Evolutionary conservation across 64 coral and sea anemone genomes (phyloP), one percentile per base, ranked within the genome.

Genomic region (Porites australiensis): DNA sequence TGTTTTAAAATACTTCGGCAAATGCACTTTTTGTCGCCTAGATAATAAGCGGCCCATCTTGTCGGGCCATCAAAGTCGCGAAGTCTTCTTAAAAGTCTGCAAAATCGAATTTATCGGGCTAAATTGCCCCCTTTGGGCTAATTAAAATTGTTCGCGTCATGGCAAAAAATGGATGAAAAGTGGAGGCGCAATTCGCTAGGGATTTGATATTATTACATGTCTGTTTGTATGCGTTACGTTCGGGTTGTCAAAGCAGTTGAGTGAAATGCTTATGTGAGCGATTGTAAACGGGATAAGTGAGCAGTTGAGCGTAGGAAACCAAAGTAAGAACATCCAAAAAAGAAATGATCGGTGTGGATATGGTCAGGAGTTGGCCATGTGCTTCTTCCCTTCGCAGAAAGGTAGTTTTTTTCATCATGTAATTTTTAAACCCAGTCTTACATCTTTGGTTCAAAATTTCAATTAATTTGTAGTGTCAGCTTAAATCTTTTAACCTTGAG

Each of bases 341-440:
- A 2, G 5, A 65, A 2, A 83, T 83, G 81, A 83, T 83, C n/a
- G 89, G 79, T 8, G 71, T 83, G 7, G n/a, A 83, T 50, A 70
- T 79, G 50, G 89, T 57, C 0, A 82, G 79, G 9, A 91, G 89
- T 18, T 91, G 79, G 89, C 89, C 89, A 0, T 91, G 79, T 74
- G 70, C 77, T 4, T 3, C 89, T 3, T 67, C 89, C 49, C 81
- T 91, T 46, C 64, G 89, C 11, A 57, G 54, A 91, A 91, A 83
- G 89, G 89, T 91, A 70, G 2, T 4, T n/a, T 61, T n/a, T 61
- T 11, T 9, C 7, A 50, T 9, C 7, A 50, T 18, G 52, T 68
- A 13, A 16, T 51, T 50, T 50, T 50, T 5, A 45, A 13, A 10
- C 1, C 27, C 27, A 13, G 5, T 14, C 37, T 3, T 48, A 18